Base-by-base conservation (phyloP, 2,888 invertebrate species). In the Cheilosia vernalis region DNA sequence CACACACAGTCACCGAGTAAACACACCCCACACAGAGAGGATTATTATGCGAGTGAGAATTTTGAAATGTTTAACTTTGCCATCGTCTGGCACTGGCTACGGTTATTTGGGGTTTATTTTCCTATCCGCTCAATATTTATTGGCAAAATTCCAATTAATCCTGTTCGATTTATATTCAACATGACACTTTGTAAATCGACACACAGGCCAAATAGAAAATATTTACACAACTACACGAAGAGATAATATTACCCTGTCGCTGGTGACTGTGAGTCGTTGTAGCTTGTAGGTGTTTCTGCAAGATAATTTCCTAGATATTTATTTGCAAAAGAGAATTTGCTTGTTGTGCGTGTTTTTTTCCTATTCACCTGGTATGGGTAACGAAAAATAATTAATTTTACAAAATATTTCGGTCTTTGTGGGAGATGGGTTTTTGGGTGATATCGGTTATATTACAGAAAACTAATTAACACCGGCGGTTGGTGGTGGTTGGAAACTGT, bases 111-210 rank as follows among this genome's bases (percentile, higher is more conserved):
- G 63, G 72, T 60, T 67, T 73, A 60, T 74, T 80, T 60, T 42
- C 21, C 66, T 47, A 44, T 30, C 47, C 55, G 6, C 24, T 40
- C 49, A 66, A 49, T 10, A 64, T 72, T 30, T 30, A 67, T 74
- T 80, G 80, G 80, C 67, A 7, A 21, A 30, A 49, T 40, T 55
- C 80, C 80, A 80, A 74, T 74, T 80, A 74, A 80, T 80, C 66
- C 61, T 21, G 27, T 67, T 74, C 66, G 67, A 55, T 74, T 60
- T 80, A 67, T 80, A 61, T 74, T 80, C 40, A 67, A 74, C 74
- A 80, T 80, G 80, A 74, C 80, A 80, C 80, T 74, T 37, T 80
- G 60, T 73, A 67, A 47, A 80, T 47, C 53, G 47, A 73, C 44
- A 24, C 40, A 63, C 42, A 30, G 63, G 47, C n/a, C 61, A 77